phyloP scores from a whole-genome alignment of 1,140 invertebrate genomes.

The Rhynchophorus ferrugineus region DNA sequence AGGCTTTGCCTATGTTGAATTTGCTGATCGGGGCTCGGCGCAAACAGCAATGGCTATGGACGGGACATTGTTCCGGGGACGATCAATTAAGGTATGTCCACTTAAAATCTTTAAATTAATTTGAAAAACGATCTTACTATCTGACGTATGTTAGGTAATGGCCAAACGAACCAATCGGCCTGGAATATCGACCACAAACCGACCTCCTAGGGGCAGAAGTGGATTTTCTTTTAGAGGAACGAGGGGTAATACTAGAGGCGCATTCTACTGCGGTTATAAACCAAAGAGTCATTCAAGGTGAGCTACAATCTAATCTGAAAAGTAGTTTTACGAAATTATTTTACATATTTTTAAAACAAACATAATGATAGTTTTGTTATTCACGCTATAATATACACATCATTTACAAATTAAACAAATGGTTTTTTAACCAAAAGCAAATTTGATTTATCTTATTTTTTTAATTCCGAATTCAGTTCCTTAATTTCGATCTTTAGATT shows the following conservation, averaged over 20 bases:
- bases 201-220: constrained; percentile 67
- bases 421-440: too few species aligned
- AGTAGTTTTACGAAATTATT: constrained; percentile 20
- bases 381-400: too few species aligned
- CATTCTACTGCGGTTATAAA: constrained; percentile 59
- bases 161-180: constrained; percentile 96
- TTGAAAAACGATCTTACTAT: too few species aligned
- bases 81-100: constrained; percentile 85
- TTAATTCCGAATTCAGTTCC: too few species aligned
- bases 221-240: constrained; percentile 59
- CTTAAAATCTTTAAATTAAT: constrained; percentile 1
- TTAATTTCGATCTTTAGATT: too few species aligned
- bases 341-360: too few species aligned
- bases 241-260: constrained; percentile 51
- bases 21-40: constrained; percentile 95
- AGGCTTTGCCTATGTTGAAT: constrained; percentile 99
- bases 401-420: too few species aligned
- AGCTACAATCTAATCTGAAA: constrained; percentile 11
- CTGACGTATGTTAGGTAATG: constrained; percentile 84
- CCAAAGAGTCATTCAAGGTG: constrained; percentile 63
- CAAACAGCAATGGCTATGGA: constrained; percentile 97
- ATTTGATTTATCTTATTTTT: too few species aligned
- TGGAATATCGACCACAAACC: constrained; percentile 90
- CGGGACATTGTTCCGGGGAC: constrained; percentile 93
- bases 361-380: too few species aligned